phyloP scores from a whole-genome alignment of 1,140 invertebrate species.

The Euglossa dilemma region DNA sequence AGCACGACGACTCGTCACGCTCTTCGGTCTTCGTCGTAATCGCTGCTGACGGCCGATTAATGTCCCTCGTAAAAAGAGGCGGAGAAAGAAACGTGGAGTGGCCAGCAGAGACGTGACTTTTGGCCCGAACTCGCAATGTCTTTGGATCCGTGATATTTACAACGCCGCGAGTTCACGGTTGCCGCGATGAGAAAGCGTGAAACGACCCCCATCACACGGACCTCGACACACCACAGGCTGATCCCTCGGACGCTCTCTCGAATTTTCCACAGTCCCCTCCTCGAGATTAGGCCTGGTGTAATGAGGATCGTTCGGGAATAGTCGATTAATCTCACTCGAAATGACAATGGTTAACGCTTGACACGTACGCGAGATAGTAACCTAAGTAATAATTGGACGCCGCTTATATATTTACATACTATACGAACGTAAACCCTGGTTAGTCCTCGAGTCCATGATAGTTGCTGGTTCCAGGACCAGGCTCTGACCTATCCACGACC shows the following conservation, averaged over 20 bases:
- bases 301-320: conserved; percentile 20
- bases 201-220: conserved; percentile 39
- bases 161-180: conserved; percentile 37
- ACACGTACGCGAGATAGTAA: conserved; percentile 53
- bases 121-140: conserved; percentile 22
- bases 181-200: conserved; percentile 11
- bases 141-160: conserved; percentile 64
- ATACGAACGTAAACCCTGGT: conserved; percentile 81
- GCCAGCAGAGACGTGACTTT: conserved; percentile 36
- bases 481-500: neutral
- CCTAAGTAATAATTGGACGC: conserved; percentile 61
- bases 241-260: neutral
- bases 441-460: conserved; percentile 79
- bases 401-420: conserved; percentile 74
- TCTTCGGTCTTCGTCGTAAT: neutral
- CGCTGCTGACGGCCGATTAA: conserved; percentile 17
- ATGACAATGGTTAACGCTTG: conserved; percentile 58
- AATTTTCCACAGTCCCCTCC: too few relatives aligned
- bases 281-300: neutral
- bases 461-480: conserved; percentile 30
- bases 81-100: neutral
- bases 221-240: too few relatives aligned
- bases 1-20: neutral
- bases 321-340: conserved; percentile 37
- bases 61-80: conserved; percentile 36